A percentile compares a stretch with the other conserved stretches of the same genome.
These are phyloP conservation scores for Sitta carolinensis DNA, from an alignment of 2,797 vertebrate species.

Conservation along the genomic window DNA sequence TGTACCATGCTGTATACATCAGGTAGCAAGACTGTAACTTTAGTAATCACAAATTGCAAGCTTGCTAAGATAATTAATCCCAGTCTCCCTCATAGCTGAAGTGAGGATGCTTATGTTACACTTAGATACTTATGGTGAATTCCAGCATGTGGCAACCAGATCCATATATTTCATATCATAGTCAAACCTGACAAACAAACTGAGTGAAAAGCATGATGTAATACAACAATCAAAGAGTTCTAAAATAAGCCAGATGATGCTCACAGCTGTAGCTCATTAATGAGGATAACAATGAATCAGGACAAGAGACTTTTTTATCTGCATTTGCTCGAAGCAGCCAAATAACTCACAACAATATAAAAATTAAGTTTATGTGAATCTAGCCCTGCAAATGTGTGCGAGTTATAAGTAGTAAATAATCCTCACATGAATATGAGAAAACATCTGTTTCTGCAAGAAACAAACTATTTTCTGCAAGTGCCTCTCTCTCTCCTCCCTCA, in stretches of 20 bases:
- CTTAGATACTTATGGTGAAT: not conserved
- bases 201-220: conserved; percentile 1
- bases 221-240: not conserved
- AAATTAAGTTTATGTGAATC: not conserved
- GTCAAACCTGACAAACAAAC: conserved; percentile 13
- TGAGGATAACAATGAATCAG: conserved; percentile 12
- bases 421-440: too few species aligned
- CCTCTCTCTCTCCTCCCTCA: not conserved
- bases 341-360: not conserved
- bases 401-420: not conserved
- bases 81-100: not conserved
- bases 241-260: conserved; percentile 15
- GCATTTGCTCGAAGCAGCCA: conserved; percentile 13
- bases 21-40: not conserved
- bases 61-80: not conserved
- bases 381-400: not conserved
- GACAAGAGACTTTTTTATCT: not conserved
- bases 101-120: not conserved
- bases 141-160: conserved; percentile 37
- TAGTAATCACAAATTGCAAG: not conserved
- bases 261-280: conserved; percentile 19
- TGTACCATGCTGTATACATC: not conserved
- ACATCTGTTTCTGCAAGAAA: too few species aligned
- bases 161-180: not conserved
- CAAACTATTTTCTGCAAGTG: not conserved